Evolutionary conservation across 2,797 vertebrate genomes (phyloP), one percentile per base, ranked within the genome.

Genomic region (Philypnodon macrostomus): DNA sequence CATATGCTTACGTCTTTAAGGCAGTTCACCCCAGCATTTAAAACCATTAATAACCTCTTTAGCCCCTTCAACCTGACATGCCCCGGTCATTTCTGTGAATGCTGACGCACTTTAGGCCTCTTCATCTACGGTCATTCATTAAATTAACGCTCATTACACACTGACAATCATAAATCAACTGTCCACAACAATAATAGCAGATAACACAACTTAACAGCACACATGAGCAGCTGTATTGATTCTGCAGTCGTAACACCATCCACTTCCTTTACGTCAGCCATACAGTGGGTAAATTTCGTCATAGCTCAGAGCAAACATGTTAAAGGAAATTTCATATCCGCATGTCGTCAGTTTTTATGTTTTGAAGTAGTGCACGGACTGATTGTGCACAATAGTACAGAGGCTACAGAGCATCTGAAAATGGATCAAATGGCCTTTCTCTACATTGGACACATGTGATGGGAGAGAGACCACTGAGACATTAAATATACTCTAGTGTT

Each of bases 301-400:
- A 79, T 75, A 69, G 73, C 58, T 18, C 3, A 63, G 67, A 60
- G 82, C 76, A 84, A 86, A 87, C 85, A 85, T 36, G 35, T 66
- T 48, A 76, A 53, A 67, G 86, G 85, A 87, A 88, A 83, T 85
- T 84, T 77, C 81, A 88, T 88, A 86, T 88, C 84, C 82, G 63
- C 58, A 45, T 47, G 69, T 79, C 67, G 68, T 80, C 75, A 64
- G 46, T 69, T 64, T 75, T 80, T 78, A 78, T 77, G 69, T 83
- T 86, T 80, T 75, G 65, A 62, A 70, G 44, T 17, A 44, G 37
- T 2, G 12, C 17, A 52, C 5, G 3, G 46, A 66, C 16, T 45
- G 29, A 58, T 37, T 4, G 53, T 67, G 51, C 18, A 58, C 54
- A 53, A 64, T 45, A 39, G 60, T 57, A 59, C 47, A 21, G 40